Conservation (phyloP, 23 tunicate genomes). For the Ciona savignyi region DNA sequence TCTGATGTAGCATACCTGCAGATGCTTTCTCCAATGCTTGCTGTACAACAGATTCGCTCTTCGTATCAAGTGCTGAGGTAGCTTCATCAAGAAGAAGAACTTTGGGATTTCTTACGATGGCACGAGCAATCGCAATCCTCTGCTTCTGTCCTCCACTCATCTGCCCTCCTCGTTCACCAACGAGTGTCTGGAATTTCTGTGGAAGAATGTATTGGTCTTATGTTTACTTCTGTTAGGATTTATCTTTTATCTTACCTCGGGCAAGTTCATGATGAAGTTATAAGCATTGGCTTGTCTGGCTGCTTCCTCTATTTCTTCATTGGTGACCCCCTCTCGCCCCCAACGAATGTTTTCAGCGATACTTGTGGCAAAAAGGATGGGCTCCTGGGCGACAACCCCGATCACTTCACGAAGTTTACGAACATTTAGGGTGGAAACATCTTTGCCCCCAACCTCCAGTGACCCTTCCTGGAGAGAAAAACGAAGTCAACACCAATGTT, state of each 20-base stretch:
- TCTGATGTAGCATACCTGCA: slow-evolving; percentile 32
- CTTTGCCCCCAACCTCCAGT: slow-evolving; percentile 35
- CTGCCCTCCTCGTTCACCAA: slow-evolving; percentile 98
- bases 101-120: slow-evolving; percentile 94
- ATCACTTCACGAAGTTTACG: slow-evolving; percentile 42
- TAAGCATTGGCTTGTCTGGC: slow-evolving; percentile 96
- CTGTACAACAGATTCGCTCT: slow-evolving; percentile 95
- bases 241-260: slow-evolving; percentile 33
- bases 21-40: slow-evolving; percentile 93
- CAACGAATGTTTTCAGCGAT: slow-evolving; percentile 90
- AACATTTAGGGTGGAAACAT: slow-evolving; percentile 44
- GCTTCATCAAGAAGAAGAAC: slow-evolving; percentile 96
- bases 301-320: slow-evolving; percentile 67
- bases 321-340: slow-evolving; percentile 89
- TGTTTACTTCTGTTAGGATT: not conserved
- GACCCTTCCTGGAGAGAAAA: slow-evolving; percentile 70
- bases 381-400: slow-evolving; percentile 96
- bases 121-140: slow-evolving; percentile 97
- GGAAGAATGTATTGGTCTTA: not conserved
- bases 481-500: too few species aligned
- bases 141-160: slow-evolving; percentile 99
- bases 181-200: slow-evolving; percentile 92
- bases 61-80: slow-evolving; percentile 97
- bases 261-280: slow-evolving; percentile 80
- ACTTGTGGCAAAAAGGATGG: slow-evolving; percentile 78